A percentile compares a stretch with the other conserved stretches of the same genome.
Evolutionary conservation across 2,797 vertebrate species (phyloP).

Genomic region (Poecilia picta): DNA sequence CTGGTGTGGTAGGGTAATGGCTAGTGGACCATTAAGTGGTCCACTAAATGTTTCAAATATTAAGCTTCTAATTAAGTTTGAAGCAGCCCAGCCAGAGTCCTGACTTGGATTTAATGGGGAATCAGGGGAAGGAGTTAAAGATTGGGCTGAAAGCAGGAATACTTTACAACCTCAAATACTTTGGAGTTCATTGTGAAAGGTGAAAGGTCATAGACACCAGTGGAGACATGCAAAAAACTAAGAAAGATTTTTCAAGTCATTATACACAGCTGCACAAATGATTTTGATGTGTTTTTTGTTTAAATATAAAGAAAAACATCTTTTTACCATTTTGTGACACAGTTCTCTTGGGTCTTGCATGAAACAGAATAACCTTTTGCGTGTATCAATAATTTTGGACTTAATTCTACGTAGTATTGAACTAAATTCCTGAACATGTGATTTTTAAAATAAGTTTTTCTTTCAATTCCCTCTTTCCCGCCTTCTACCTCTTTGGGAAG

Average conservation of each 20-base stretch:
- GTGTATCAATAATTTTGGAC: neutral
- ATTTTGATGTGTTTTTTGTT: neutral
- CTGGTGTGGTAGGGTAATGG: neutral
- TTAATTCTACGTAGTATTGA: neutral
- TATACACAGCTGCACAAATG: neutral
- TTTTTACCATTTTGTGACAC: neutral
- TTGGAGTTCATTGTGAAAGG: neutral
- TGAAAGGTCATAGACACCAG: neutral
- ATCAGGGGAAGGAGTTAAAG: neutral
- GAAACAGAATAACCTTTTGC: neutral
- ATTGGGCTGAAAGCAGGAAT: neutral
- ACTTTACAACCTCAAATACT: neutral
- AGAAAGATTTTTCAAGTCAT: neutral
- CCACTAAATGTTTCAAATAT: too few species aligned
- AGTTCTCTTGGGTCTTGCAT: neutral
- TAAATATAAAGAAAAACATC: neutral
- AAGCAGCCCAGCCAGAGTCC: neutral
- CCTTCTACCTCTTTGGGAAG: neutral
- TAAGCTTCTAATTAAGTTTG: neutral
- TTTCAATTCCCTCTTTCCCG: neutral
- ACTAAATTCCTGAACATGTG: neutral
- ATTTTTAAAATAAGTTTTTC: neutral
- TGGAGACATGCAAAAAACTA: neutral
- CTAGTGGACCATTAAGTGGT: too few species aligned
- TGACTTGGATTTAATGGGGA: neutral